Conservation (phyloP, 2,888 invertebrate species). For the Drosophila kanekoi region DNA sequence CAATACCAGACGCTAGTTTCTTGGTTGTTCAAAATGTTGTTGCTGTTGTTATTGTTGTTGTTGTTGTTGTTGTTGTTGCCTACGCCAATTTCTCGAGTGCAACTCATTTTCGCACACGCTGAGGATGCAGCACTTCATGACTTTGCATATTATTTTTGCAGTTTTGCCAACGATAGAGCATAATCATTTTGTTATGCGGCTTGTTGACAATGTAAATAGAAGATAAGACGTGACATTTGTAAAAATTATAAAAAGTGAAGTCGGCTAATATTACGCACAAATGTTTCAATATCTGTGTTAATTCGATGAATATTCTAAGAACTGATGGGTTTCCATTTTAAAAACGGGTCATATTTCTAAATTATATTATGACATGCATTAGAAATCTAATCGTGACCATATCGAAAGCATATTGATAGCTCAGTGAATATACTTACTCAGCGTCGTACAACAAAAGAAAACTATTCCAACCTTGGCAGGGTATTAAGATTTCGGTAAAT, state of each 20-base stretch:
- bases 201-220: slow-evolving; percentile 41
- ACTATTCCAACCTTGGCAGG: background rate
- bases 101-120: slow-evolving; percentile 72
- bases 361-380: too few species aligned
- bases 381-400: background rate
- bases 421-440: background rate
- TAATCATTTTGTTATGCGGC: slow-evolving; percentile 48
- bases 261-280: background rate
- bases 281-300: background rate
- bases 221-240: slow-evolving; percentile 8
- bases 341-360: too few species aligned
- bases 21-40: slow-evolving; percentile 24
- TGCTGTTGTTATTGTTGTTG: slow-evolving; percentile 14
- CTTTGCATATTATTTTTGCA: slow-evolving; percentile 65
- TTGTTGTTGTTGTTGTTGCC: slow-evolving; percentile 33
- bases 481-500: slow-evolving; percentile 24
- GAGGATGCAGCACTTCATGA: slow-evolving; percentile 59
- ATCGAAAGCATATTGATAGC: too few species aligned
- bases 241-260: background rate
- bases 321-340: background rate
- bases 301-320: background rate
- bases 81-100: slow-evolving; percentile 63
- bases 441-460: background rate
- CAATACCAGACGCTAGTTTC: slow-evolving; percentile 34
- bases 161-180: slow-evolving; percentile 34